Percentiles rank a stretch among this genome's conserved stretches.
Conservation (phyloP, 2,113 vertebrate genomes). For the Lota lota region DNA sequence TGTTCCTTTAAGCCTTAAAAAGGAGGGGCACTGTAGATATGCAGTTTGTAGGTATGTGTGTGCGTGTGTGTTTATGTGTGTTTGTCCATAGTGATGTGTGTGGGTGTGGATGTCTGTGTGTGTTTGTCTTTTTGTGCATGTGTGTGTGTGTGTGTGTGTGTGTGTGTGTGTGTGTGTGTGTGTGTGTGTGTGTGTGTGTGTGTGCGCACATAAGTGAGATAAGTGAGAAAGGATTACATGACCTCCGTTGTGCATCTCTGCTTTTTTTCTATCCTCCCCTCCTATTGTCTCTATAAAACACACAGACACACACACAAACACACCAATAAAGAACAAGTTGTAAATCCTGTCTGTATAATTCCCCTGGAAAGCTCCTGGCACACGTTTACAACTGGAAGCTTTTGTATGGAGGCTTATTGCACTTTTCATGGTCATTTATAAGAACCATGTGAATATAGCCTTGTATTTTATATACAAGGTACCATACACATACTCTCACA, state of each 20-base stretch:
- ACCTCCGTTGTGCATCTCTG: conserved; percentile 18
- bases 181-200: background rate
- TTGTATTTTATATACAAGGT: too few relatives aligned
- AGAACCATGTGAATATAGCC: too few relatives aligned
- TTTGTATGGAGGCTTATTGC: background rate
- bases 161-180: conserved; percentile 7
- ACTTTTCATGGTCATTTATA: background rate
- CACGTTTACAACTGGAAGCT: background rate
- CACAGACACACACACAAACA: background rate
- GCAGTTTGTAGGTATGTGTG: too few relatives aligned
- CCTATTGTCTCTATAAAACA: background rate
- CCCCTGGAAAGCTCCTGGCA: background rate
- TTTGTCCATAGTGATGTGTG: background rate
- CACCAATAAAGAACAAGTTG: conserved; percentile 18
- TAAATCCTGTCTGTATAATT: background rate
- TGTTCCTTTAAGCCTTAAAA: conserved; percentile 33
- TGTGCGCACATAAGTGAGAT: background rate
- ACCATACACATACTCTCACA: too few relatives aligned
- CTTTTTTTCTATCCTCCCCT: conserved; percentile 16
- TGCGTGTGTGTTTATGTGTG: too few relatives aligned
- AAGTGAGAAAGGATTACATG: conserved; percentile 40
- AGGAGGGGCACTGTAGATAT: conserved; percentile 25
- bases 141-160: conserved; percentile 3
- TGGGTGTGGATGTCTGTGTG: background rate
- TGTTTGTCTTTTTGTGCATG: conserved; percentile 7